Evolutionary conservation across 2,113 vertebrate species (phyloP).

Genomic region (Carassius auratus): DNA sequence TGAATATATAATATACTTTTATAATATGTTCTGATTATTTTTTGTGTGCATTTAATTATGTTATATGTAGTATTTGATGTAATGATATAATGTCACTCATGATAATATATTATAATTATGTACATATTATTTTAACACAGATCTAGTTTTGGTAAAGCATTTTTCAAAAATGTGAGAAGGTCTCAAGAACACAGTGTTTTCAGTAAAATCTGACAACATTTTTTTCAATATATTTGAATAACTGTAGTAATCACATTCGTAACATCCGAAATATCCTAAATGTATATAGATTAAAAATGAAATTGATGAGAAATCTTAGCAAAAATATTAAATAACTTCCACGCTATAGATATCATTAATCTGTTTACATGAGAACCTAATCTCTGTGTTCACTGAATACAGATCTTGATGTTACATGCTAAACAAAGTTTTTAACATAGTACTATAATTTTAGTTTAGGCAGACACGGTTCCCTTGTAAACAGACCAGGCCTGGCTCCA

Average conservation of each 20-base stretch:
- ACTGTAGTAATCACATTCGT: background rate
- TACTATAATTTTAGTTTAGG: background rate
- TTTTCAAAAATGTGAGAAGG: background rate
- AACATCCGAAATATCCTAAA: background rate
- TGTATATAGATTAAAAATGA: too few species aligned
- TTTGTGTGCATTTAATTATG: background rate
- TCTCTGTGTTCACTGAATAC: background rate
- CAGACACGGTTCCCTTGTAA: background rate
- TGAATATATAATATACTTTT: background rate
- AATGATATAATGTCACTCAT: background rate
- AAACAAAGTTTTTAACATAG: background rate
- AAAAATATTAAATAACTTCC: too few species aligned
- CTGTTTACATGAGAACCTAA: background rate
- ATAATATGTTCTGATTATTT: background rate
- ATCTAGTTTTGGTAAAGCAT: background rate
- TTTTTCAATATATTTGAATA: slow-evolving; percentile 2
- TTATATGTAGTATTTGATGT: background rate
- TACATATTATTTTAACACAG: background rate
- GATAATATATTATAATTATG: background rate
- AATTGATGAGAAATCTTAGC: too few species aligned
- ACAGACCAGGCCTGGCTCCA: slow-evolving; percentile 2
- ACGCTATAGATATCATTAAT: background rate
- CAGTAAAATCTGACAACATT: background rate
- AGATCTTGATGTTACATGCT: background rate
- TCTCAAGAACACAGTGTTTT: background rate